Evolutionary conservation across 2,797 vertebrate species (phyloP).

Genomic region (Acanthurus leucopareius): DNA sequence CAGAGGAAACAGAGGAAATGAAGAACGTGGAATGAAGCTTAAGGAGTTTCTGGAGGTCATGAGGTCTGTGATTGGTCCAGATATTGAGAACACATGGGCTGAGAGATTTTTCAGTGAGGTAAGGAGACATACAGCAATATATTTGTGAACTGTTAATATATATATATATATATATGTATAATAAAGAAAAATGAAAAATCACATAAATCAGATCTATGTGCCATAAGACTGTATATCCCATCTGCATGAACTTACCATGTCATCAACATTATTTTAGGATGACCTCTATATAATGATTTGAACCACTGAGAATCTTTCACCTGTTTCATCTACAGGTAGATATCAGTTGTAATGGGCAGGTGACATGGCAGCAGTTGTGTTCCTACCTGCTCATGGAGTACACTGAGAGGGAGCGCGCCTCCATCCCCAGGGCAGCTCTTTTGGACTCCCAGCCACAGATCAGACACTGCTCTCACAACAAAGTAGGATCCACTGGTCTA

Average conservation of each 20-base stretch:
- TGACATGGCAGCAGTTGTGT: conserved; percentile 77
- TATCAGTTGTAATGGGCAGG: conserved; percentile 50
- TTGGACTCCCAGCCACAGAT: conserved; percentile 61
- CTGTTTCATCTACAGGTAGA: conserved; percentile 68
- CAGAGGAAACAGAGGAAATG: neutral
- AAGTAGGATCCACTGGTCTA: conserved; percentile 38
- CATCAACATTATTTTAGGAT: no score
- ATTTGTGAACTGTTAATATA: neutral
- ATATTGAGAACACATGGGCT: conserved; percentile 53
- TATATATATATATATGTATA: neutral
- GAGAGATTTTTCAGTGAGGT: conserved; percentile 80
- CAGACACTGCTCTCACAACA: conserved; percentile 74
- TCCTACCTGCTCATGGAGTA: conserved; percentile 76
- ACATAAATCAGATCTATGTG: neutral
- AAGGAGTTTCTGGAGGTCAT: conserved; percentile 74
- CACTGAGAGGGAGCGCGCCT: conserved; percentile 65
- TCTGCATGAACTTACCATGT: neutral
- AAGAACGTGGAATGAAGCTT: conserved; percentile 52
- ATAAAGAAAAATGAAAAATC: neutral
- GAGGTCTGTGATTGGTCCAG: conserved; percentile 60
- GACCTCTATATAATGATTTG: neutral
- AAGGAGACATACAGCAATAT: neutral
- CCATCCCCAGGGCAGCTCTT: conserved; percentile 55
- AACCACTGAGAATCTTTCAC: neutral
- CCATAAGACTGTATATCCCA: neutral